Evolutionary conservation across 2,888 invertebrate genomes (phyloP).

Genomic region (Drosophila multiciliata): DNA sequence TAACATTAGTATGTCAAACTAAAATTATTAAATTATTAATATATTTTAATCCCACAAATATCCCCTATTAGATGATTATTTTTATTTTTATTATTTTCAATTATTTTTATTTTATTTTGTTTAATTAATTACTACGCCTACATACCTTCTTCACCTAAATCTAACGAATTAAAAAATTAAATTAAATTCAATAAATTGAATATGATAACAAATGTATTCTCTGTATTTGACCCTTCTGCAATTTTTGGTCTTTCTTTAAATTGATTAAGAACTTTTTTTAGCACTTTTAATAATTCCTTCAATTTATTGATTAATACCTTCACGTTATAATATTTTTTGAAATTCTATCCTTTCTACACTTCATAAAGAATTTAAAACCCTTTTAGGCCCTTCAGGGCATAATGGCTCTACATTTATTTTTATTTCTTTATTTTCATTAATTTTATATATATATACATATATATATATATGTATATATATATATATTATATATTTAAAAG

Average conservation of each 20-base stretch:
- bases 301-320: conserved; percentile 16
- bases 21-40: conserved; percentile 87
- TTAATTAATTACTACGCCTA: conserved; percentile 86
- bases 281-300: conserved; percentile 86
- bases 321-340: no score
- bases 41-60: conserved; percentile 90
- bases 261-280: conserved; percentile 87
- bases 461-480: no score
- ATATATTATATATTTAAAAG: no score
- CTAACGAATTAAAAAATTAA: conserved; percentile 83
- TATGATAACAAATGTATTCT: conserved; percentile 53
- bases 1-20: conserved; percentile 89
- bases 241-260: conserved; percentile 86
- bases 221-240: conserved; percentile 88
- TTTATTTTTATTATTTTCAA: conserved; percentile 84
- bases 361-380: no score
- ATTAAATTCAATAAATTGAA: conserved; percentile 82
- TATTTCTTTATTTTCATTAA: conserved; percentile 85
- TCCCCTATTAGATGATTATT: conserved; percentile 87
- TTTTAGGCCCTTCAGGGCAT: conserved; percentile 82
- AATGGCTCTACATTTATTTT: conserved; percentile 86
- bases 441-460: conserved; percentile 86
- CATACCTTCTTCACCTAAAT: conserved; percentile 78
- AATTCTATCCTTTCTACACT: no score
- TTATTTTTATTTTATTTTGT: conserved; percentile 86